phyloP scores from a whole-genome alignment of 23 tunicate species.

The Styela plicata region DNA sequence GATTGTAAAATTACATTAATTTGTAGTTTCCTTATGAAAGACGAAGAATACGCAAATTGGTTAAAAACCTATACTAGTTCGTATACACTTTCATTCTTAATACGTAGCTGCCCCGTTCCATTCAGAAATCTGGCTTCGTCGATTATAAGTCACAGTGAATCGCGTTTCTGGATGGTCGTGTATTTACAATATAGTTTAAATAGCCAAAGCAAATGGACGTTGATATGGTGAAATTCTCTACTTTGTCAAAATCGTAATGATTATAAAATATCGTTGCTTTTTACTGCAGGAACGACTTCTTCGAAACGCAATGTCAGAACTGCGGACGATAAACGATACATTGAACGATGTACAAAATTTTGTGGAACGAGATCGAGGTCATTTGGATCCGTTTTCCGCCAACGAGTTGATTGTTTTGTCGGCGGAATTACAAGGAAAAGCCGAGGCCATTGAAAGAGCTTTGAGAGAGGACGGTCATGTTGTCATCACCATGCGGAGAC shows the following conservation, averaged over 20 bases:
- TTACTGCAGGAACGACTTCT: neutral
- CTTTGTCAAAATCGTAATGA: neutral
- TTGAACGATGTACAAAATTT: slow-evolving; percentile 10
- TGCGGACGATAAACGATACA: neutral
- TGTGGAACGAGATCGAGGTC: slow-evolving; percentile 18
- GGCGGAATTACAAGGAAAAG: slow-evolving; percentile 10
- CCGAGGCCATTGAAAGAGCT: slow-evolving; percentile 18
- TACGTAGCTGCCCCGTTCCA: no score
- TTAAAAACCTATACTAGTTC: no score
- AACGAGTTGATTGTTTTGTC: slow-evolving; percentile 25
- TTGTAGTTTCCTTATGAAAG: no score
- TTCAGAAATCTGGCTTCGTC: no score
- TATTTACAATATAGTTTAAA: no score
- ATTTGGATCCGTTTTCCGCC: slow-evolving; percentile 9
- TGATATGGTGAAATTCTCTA: no score
- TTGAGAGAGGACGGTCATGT: slow-evolving; percentile 9
- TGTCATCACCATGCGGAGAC: neutral
- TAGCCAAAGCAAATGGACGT: no score
- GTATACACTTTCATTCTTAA: no score
- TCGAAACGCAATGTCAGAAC: slow-evolving; percentile 10
- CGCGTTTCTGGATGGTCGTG: no score
- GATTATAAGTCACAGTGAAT: no score
- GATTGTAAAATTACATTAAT: no score
- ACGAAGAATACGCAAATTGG: no score
- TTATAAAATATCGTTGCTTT: neutral